Evolutionary conservation across 2,113 vertebrate species (phyloP).

Genomic region (Aldabrachelys gigantea): DNA sequence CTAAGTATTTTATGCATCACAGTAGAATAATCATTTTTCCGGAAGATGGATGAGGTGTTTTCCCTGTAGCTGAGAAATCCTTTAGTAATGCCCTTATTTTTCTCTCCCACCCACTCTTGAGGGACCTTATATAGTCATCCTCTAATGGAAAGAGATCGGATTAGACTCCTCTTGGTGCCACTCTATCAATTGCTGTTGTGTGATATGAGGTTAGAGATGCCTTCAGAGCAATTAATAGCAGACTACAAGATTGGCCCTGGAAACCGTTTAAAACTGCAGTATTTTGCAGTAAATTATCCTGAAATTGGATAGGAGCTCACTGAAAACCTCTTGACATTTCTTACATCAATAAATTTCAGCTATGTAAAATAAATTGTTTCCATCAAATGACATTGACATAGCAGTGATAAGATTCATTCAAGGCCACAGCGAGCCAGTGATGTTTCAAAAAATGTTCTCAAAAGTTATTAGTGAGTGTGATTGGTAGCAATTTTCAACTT

Average conservation of each 20-base stretch:
- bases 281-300: not conserved
- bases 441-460: slow-evolving; percentile 24
- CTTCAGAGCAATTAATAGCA: not conserved
- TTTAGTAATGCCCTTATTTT: slow-evolving; percentile 15
- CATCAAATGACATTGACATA: not conserved
- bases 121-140: not conserved
- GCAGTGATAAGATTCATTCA: slow-evolving; percentile 38
- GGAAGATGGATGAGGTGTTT: slow-evolving; percentile 2
- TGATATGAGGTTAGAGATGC: not conserved
- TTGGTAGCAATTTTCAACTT: slow-evolving; percentile 7
- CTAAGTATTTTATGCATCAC: not conserved
- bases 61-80: not conserved
- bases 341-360: not conserved
- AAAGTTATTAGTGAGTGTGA: not conserved
- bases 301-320: not conserved
- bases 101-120: not conserved
- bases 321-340: not conserved
- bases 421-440: not conserved
- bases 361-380: slow-evolving; percentile 58
- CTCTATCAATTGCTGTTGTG: not conserved
- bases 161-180: not conserved
- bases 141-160: not conserved
- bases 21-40: slow-evolving; percentile 7
- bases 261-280: not conserved
- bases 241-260: not conserved